A percentile compares a stretch with the other conserved stretches of the same genome.
These are phyloP conservation scores for Horisme vitalbata DNA, from an alignment of 2,888 invertebrate genomes.

Conservation along the genomic window DNA sequence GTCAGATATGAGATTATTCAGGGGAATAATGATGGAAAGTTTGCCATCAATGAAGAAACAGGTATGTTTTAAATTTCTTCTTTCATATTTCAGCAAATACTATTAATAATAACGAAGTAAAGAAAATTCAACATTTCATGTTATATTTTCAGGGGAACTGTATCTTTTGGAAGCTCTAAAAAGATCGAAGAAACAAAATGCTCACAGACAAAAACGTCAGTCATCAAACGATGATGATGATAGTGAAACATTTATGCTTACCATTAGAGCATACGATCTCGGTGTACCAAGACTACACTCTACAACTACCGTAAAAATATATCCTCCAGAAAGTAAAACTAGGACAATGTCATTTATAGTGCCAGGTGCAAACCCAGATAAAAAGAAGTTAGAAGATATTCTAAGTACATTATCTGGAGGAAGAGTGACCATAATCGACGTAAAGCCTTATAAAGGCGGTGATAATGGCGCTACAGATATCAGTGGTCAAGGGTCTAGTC, in stretches of 20 bases:
- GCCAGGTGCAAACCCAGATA: constrained; percentile 89
- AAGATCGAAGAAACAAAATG: constrained; percentile 67
- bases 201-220: constrained; percentile 75
- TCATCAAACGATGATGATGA: constrained; percentile 62
- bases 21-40: constrained; percentile 89
- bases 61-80: constrained; percentile 66
- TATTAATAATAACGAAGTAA: not conserved
- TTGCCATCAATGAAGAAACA: constrained; percentile 88
- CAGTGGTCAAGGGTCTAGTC: constrained; percentile 74
- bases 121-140: constrained; percentile 5
- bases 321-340: constrained; percentile 89
- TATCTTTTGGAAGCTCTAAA: constrained; percentile 82
- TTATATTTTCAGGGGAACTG: constrained; percentile 81
- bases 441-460: constrained; percentile 85
- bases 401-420: constrained; percentile 91
- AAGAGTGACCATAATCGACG: constrained; percentile 88
- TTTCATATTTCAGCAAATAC: not conserved
- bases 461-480: constrained; percentile 82
- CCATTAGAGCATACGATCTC: constrained; percentile 91
- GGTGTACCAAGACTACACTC: constrained; percentile 91
- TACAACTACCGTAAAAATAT: constrained; percentile 88
- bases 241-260: constrained; percentile 85
- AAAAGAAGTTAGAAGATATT: constrained; percentile 88
- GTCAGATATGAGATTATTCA: constrained; percentile 92
- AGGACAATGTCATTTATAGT: constrained; percentile 92